These are phyloP conservation scores for Apocrypta bakeri DNA, from an alignment of 1,140 invertebrate genomes.

Conservation along the genomic window DNA sequence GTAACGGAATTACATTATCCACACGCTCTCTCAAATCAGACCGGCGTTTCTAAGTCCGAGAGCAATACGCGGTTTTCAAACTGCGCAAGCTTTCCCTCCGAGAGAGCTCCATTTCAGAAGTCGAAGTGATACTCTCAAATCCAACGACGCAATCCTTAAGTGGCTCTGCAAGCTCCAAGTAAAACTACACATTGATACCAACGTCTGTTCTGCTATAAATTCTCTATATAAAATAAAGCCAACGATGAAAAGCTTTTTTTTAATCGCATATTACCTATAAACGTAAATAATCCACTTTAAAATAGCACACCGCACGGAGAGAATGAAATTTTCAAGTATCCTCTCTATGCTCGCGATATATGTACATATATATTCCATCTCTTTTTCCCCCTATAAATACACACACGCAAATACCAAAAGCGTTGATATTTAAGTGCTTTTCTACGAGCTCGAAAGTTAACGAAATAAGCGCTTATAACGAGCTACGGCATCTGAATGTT, in stretches of 20 bases:
- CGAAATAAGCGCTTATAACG: conserved; percentile 40
- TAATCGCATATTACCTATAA: neutral
- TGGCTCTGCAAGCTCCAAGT: neutral
- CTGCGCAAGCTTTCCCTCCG: too few species aligned
- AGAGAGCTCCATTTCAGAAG: neutral
- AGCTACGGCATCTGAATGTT: neutral
- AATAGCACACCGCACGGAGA: too few species aligned
- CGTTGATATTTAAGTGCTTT: neutral
- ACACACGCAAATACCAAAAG: neutral
- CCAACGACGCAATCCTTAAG: neutral
- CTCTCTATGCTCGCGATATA: neutral
- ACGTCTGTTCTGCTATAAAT: too few species aligned
- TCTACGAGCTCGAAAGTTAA: neutral
- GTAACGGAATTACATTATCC: too few species aligned
- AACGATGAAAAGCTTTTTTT: neutral
- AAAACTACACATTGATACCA: too few species aligned
- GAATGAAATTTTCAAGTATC: conserved; percentile 30
- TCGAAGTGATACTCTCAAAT: neutral
- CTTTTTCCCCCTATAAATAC: too few species aligned
- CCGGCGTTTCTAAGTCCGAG: neutral
- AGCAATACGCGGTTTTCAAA: neutral
- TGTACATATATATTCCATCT: neutral
- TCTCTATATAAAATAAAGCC: too few species aligned
- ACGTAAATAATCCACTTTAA: too few species aligned
- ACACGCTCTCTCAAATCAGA: neutral